phyloP scores from a whole-genome alignment of 1,140 invertebrate genomes.

The Coelopa frigida region DNA sequence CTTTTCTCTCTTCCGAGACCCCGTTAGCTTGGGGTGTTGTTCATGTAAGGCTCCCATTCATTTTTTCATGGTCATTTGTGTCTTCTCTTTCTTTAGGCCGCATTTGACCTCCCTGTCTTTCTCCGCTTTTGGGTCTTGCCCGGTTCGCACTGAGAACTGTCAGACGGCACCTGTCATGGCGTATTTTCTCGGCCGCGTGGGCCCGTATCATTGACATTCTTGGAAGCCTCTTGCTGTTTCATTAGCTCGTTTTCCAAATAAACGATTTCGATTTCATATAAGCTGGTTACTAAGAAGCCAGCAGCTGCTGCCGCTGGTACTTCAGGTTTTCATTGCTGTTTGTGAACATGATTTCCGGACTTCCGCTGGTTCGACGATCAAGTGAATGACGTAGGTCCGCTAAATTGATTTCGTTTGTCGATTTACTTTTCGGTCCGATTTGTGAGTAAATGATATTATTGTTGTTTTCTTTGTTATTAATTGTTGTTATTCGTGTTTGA shows the following conservation, averaged over 20 bases:
- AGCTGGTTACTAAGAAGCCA: constrained; percentile 60
- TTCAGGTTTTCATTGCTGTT: constrained; percentile 20
- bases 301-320: constrained; percentile 48
- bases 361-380: constrained; percentile 23
- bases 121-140: too few relatives aligned
- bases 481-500: constrained; percentile 12
- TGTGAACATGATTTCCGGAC: constrained; percentile 2
- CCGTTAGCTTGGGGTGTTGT: too few relatives aligned
- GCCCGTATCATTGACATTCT: too few relatives aligned
- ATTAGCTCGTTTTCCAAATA: constrained; percentile 83
- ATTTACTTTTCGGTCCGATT: constrained; percentile 28
- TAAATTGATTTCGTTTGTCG: constrained; percentile 35
- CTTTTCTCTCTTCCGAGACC: too few relatives aligned
- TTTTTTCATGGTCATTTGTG: too few relatives aligned
- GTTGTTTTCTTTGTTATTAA: constrained; percentile 14
- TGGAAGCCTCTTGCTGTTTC: constrained; percentile 79
- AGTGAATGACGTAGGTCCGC: constrained; percentile 25
- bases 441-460: constrained; percentile 37
- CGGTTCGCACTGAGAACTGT: too few relatives aligned
- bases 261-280: constrained; percentile 80
- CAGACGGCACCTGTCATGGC: too few relatives aligned
- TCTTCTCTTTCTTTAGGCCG: too few relatives aligned
- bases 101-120: too few relatives aligned
- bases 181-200: too few relatives aligned
- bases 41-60: too few relatives aligned